A percentile compares a stretch with the other conserved stretches of the same genome.
Conservation (phyloP, 2,888 invertebrate genomes). For the Smittia aterrima region DNA sequence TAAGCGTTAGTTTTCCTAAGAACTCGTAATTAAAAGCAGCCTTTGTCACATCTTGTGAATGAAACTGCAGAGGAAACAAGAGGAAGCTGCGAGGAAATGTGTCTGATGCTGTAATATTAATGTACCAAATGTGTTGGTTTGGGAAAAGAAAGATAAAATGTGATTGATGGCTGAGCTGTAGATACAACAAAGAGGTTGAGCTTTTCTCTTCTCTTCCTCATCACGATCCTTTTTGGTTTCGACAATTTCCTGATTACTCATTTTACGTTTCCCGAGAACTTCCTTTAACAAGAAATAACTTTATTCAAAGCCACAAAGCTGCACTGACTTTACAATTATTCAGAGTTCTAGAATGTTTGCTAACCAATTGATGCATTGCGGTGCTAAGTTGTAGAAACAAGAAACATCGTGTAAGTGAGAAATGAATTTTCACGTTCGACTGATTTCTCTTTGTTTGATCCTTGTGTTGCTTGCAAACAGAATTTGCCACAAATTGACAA, state of each 20-base stretch:
- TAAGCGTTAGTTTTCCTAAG: neutral
- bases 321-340: too few species aligned
- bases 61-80: neutral
- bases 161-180: neutral
- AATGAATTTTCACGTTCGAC: too few species aligned
- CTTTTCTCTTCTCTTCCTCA: neutral
- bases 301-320: too few species aligned
- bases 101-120: neutral
- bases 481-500: too few species aligned
- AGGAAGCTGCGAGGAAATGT: neutral
- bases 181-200: neutral
- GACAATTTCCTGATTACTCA: neutral
- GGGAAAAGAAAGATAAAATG: neutral
- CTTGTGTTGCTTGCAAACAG: too few species aligned
- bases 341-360: too few species aligned
- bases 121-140: neutral
- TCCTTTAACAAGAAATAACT: neutral
- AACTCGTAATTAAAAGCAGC: neutral
- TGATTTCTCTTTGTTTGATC: too few species aligned
- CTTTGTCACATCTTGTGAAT: neutral
- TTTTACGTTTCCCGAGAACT: neutral
- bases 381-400: too few species aligned
- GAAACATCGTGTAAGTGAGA: too few species aligned
- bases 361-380: too few species aligned
- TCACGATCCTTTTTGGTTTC: neutral